Evolutionary conservation across 2,888 invertebrate genomes (phyloP).

Genomic region (Miltochrista miniata): DNA sequence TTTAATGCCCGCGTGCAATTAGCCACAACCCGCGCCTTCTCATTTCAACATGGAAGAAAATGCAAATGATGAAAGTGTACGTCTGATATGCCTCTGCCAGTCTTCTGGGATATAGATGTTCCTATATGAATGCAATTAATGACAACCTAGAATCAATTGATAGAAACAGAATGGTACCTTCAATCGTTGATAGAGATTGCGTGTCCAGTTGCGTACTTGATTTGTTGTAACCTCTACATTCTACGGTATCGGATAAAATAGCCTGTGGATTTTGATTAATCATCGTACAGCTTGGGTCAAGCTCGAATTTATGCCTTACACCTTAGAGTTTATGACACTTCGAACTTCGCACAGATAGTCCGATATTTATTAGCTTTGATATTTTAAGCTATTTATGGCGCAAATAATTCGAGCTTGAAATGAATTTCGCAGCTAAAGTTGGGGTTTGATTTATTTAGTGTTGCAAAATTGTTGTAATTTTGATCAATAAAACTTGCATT

Average conservation of each 20-base stretch:
- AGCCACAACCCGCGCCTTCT: background rate
- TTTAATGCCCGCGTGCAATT: background rate
- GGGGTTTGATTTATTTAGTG: background rate
- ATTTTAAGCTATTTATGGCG: conserved; percentile 2
- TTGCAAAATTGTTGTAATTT: no score
- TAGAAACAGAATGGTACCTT: background rate
- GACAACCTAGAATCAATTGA: background rate
- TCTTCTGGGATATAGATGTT: no score
- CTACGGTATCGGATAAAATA: conserved; percentile 25
- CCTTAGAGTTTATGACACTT: conserved; percentile 11
- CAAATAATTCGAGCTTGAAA: background rate
- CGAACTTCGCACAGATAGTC: conserved; percentile 7
- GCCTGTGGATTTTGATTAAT: conserved; percentile 36
- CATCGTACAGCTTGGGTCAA: conserved; percentile 19
- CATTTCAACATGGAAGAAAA: no score
- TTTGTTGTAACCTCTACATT: conserved; percentile 16
- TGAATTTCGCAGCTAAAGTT: background rate
- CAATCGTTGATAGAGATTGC: conserved; percentile 17
- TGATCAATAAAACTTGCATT: no score
- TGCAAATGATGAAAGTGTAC: no score
- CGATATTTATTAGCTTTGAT: conserved; percentile 13
- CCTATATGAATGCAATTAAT: background rate
- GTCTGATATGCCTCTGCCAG: no score
- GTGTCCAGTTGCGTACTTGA: conserved; percentile 24
- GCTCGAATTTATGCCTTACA: conserved; percentile 28